A percentile compares a stretch with the other conserved stretches of the same genome.
phyloP scores from a whole-genome alignment of 2,113 vertebrate species.

The Lepus americanus region DNA sequence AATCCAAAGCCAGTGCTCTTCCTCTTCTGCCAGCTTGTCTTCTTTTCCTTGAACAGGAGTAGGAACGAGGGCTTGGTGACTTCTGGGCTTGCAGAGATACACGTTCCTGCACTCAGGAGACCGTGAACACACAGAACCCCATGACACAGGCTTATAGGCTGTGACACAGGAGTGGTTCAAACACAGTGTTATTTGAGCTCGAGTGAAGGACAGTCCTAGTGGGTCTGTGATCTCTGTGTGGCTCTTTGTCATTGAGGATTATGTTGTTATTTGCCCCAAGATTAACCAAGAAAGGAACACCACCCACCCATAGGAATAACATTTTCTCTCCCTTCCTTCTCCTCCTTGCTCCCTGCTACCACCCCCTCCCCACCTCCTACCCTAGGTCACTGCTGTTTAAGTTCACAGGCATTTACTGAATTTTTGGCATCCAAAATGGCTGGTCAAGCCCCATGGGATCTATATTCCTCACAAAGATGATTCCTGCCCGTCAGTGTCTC shows the following conservation, averaged over 20 bases:
- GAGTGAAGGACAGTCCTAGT: neutral
- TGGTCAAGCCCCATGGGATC: neutral
- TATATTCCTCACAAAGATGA: slow-evolving; percentile 2
- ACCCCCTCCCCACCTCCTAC: neutral
- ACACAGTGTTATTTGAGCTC: neutral
- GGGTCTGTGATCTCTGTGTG: neutral
- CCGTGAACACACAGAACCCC: neutral
- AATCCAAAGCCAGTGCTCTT: neutral
- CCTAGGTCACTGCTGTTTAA: slow-evolving; percentile 28
- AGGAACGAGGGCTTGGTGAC: neutral
- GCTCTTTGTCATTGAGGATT: slow-evolving; percentile 7
- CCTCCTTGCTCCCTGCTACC: neutral
- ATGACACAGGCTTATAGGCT: neutral
- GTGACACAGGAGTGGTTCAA: neutral
- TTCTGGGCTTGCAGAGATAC: neutral
- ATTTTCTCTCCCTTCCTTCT: neutral
- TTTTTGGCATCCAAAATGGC: neutral
- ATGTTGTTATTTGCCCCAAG: neutral
- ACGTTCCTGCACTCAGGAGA: neutral
- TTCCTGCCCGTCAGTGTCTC: neutral
- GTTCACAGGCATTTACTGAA: slow-evolving; percentile 20
- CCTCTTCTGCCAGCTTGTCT: neutral
- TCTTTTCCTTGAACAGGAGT: neutral
- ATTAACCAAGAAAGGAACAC: neutral
- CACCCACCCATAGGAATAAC: neutral